Evolutionary conservation across 92 coral and sea anemone species (phyloP).

Genomic region (Heliopora coerulea): DNA sequence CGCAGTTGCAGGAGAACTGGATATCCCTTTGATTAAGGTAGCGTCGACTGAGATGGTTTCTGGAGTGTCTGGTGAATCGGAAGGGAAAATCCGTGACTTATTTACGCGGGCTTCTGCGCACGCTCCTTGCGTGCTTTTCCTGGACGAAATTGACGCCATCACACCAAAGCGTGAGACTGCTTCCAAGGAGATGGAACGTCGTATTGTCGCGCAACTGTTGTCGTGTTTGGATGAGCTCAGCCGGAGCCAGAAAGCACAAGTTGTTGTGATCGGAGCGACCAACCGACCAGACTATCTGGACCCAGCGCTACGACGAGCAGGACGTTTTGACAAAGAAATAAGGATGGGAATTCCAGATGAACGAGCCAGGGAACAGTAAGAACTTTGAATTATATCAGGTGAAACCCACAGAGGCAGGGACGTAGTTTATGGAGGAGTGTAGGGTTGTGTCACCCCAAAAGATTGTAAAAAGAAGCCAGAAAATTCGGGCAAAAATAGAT

Average conservation of each 20-base stretch:
- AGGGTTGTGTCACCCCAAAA: too few relatives aligned
- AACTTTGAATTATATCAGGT: not conserved
- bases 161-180: conserved; percentile 98
- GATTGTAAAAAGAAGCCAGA: too few relatives aligned
- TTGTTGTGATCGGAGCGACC: conserved; percentile 92
- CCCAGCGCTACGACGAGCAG: conserved; percentile 96
- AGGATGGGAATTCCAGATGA: conserved; percentile 98
- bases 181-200: conserved; percentile 95
- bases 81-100: conserved; percentile 86
- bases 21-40: conserved; percentile 79
- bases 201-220: conserved; percentile 91
- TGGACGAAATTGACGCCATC: conserved; percentile 97
- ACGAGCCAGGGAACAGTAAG: conserved; percentile 83
- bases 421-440: too few relatives aligned
- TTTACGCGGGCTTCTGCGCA: conserved; percentile 82
- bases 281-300: conserved; percentile 96
- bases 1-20: conserved; percentile 99
- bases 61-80: conserved; percentile 98
- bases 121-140: conserved; percentile 89
- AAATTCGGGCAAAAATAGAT: too few relatives aligned
- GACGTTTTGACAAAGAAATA: conserved; percentile 95
- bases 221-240: conserved; percentile 95
- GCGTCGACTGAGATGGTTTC: conserved; percentile 99
- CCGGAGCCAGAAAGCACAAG: conserved; percentile 69
- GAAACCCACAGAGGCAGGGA: too few relatives aligned